Evolutionary conservation across 1,140 invertebrate genomes (phyloP).

Genomic region (Ctenoplectra terminalis): DNA sequence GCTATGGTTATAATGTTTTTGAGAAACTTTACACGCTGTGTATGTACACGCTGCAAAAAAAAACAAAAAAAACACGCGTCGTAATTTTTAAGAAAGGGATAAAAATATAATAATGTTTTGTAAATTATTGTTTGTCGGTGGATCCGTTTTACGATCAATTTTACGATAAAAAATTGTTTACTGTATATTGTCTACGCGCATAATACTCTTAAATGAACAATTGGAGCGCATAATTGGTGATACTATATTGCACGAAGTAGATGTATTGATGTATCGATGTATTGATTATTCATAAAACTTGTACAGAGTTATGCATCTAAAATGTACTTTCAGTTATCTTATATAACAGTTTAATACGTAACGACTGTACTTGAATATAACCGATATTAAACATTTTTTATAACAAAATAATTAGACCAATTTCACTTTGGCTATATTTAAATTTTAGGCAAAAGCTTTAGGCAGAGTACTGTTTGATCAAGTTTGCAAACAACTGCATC

Average conservation of each 20-base stretch:
- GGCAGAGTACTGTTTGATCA: constrained; percentile 97
- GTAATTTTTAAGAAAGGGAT: too few species aligned
- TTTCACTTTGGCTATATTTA: constrained; percentile 42
- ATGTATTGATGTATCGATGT: constrained; percentile 69
- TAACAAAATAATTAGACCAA: too few species aligned
- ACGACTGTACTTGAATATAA: neutral
- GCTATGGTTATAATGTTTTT: too few species aligned
- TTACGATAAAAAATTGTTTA: constrained; percentile 14
- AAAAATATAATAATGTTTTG: too few species aligned
- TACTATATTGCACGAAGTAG: constrained; percentile 59
- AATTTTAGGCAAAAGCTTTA: constrained; percentile 95
- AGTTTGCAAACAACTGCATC: constrained; percentile 96
- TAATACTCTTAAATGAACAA: constrained; percentile 74
- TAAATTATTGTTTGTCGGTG: constrained; percentile 7
- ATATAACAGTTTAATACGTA: constrained; percentile 16
- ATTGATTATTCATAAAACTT: constrained; percentile 74
- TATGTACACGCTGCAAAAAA: too few species aligned
- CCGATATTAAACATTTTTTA: neutral
- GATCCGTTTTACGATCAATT: too few species aligned
- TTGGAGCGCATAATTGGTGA: constrained; percentile 77
- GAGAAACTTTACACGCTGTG: too few species aligned
- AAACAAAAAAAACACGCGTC: too few species aligned
- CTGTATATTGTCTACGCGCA: constrained; percentile 23
- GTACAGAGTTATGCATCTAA: constrained; percentile 42
- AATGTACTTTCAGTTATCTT: constrained; percentile 40